Evolutionary conservation across 2,113 vertebrate genomes (phyloP).

Genomic region (Asarcornis scutulata): DNA sequence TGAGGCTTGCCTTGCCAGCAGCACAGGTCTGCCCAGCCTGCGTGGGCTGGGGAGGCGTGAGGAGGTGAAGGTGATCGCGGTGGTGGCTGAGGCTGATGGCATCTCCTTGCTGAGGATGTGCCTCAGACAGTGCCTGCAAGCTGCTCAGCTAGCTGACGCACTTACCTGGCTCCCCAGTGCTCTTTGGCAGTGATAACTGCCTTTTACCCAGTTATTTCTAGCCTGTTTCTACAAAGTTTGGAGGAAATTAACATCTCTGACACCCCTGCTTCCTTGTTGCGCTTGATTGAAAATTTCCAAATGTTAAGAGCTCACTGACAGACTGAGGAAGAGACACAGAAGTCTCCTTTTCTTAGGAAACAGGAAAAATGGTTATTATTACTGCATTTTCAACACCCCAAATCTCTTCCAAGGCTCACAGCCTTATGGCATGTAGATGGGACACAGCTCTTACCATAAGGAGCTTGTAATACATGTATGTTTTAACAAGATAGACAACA

Average conservation of each 20-base stretch:
- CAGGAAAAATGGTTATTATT: background rate
- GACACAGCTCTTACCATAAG: conserved; percentile 1
- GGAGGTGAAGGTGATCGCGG: background rate
- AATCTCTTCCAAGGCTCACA: background rate
- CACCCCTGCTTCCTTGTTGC: background rate
- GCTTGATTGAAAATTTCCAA: background rate
- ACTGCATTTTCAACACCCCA: background rate
- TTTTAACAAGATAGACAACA: conserved; percentile 5
- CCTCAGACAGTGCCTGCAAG: background rate
- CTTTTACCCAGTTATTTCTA: background rate
- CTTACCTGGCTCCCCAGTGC: background rate
- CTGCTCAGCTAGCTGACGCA: background rate
- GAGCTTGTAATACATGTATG: background rate
- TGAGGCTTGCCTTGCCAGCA: background rate
- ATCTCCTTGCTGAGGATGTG: background rate
- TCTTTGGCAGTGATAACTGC: background rate
- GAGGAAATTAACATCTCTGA: background rate
- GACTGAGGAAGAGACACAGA: background rate
- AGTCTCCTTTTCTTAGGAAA: background rate
- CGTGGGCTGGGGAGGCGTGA: background rate
- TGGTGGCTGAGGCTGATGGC: background rate
- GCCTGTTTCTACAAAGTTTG: background rate
- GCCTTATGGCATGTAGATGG: background rate
- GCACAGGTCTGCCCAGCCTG: background rate
- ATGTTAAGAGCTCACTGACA: background rate